phyloP scores from a whole-genome alignment of 2,797 vertebrate species.

The Poeciliopsis presidionis region DNA sequence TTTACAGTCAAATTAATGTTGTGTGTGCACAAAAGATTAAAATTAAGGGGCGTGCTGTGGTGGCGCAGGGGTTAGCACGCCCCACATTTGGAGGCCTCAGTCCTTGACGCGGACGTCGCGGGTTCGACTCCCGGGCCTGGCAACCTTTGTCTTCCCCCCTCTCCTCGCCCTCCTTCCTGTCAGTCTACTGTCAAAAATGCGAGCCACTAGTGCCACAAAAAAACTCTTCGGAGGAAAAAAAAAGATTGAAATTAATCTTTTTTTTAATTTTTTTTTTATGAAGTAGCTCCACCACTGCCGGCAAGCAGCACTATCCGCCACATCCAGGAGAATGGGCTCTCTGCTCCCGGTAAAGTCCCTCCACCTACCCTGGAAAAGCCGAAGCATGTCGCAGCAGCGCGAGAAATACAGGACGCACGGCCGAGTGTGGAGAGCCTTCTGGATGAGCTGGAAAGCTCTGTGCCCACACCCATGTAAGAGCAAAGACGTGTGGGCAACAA shows the following conservation, averaged over 20 bases:
- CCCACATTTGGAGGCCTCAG: no score
- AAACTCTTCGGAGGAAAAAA: no score
- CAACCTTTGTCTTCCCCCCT: no score
- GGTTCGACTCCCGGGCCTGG: no score
- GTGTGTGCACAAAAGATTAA: neutral
- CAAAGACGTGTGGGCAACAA: neutral
- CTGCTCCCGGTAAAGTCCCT: conserved; percentile 71
- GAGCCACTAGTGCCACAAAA: no score
- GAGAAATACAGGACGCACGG: conserved; percentile 86
- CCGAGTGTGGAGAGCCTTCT: conserved; percentile 94
- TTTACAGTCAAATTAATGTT: neutral
- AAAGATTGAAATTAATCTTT: no score
- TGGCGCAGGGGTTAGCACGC: no score
- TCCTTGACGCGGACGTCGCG: no score
- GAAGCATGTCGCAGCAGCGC: conserved; percentile 78
- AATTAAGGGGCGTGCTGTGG: neutral
- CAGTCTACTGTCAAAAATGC: no score
- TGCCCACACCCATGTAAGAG: conserved; percentile 90
- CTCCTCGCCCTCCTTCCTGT: no score
- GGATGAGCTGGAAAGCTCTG: conserved; percentile 92
- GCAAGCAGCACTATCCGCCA: conserved; percentile 81
- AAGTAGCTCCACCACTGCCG: conserved; percentile 77
- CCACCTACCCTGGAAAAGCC: conserved; percentile 85
- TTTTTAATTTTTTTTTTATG: conserved; percentile 46
- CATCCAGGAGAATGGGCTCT: conserved; percentile 85